Percentiles rank a stretch among this genome's conserved stretches.
Conservation (phyloP, 2,113 vertebrate species). For the Rana temporaria region DNA sequence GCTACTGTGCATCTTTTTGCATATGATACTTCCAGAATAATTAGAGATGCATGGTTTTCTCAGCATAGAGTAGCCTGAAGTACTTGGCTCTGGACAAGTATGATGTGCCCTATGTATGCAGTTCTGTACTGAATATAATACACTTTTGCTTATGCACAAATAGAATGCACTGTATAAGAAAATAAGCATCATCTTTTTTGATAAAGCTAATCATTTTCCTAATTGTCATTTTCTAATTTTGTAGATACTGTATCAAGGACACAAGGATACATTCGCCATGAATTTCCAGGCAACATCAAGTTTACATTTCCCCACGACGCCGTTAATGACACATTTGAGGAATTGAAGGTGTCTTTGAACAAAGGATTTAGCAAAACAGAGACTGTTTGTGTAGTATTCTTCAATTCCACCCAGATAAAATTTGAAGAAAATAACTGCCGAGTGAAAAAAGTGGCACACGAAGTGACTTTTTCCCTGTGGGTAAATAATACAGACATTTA, state of each 20-base stretch:
- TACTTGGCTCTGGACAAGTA: no score
- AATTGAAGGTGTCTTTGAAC: conserved; percentile 69
- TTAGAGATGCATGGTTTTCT: no score
- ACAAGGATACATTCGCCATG: conserved; percentile 67
- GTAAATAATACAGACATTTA: conserved; percentile 79
- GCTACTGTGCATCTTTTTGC: no score
- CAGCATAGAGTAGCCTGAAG: no score
- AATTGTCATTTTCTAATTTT: conserved; percentile 1
- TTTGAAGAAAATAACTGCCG: conserved; percentile 58
- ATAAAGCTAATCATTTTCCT: background rate
- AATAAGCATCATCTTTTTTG: background rate
- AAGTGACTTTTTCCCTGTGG: conserved; percentile 71
- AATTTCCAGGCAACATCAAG: conserved; percentile 60
- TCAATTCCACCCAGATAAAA: conserved; percentile 61
- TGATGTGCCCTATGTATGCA: background rate
- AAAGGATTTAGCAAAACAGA: conserved; percentile 70
- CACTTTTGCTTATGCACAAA: no score
- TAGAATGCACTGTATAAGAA: no score
- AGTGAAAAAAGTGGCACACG: conserved; percentile 58
- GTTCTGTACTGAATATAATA: background rate
- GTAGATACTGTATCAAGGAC: background rate
- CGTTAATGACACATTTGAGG: conserved; percentile 67
- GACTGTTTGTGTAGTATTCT: conserved; percentile 69
- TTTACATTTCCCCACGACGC: conserved; percentile 73
- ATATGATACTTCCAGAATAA: no score